Evolutionary conservation across 2,797 vertebrate species (phyloP), one percentile per base, ranked within the genome.

Genomic region (Aselliscus stoliczkanus): DNA sequence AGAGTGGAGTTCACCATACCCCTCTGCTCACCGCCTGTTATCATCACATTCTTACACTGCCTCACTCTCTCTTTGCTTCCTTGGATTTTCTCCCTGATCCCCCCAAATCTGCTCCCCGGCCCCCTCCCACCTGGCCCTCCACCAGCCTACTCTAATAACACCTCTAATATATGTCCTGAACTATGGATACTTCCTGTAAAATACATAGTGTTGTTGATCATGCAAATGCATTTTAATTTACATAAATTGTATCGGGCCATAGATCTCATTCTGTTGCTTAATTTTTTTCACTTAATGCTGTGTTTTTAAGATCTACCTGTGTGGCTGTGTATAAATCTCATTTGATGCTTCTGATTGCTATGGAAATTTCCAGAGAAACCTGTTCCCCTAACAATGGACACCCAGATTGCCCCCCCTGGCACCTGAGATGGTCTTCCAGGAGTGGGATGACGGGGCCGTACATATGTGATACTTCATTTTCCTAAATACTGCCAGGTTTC

Each of bases 231-330:
- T 82, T 94, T 96, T 96, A 90, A 96, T 95, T 95, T 96, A 93
- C 96, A 95, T 96, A 94, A 95, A 93, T 81, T 86, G 92, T 80
- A 76, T 56, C 54, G 88, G 93, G 82, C 95, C 94, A 58, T 94
- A 95, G 94, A 93, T 97, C 92, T 95, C 96, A 83, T 77, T 95
- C 85, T 64, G 73, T 18, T 37, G 93, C 94, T 96, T 97, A 79
- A 86, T n/a, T 92, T 93, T 93, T 85, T 92, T 47, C 87, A 85
- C 84, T 96, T 94, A 94, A 65, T 65, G 11, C 72, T 34, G 39
- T 29, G 80, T 84, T 96, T 96, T 88, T 65, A 70, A 89, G 90
- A 47, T 90, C 95, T 92, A 67, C 95, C 93, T 65, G 31, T 42
- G 56, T 23, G 4, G 1, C 58, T 29, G 37, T 42, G 44, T 8